Percentiles rank a stretch among this genome's conserved stretches.
Conservation (phyloP, 2,113 vertebrate genomes). For the Fulica atra region DNA sequence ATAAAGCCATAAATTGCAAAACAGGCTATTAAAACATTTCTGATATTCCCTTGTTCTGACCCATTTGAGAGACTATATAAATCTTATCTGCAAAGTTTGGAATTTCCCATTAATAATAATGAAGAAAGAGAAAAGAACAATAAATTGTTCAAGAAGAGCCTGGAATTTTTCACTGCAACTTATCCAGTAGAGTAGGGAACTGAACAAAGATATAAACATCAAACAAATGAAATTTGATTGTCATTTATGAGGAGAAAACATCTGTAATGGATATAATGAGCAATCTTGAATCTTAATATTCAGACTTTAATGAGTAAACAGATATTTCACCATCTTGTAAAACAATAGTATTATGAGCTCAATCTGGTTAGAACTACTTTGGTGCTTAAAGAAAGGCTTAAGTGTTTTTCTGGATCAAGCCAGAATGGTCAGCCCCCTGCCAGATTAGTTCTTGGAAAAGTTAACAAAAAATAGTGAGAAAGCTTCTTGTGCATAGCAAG, state of each 20-base stretch:
- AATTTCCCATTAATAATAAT: constrained; percentile 67
- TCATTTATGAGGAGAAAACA: constrained; percentile 69
- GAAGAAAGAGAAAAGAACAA: constrained; percentile 51
- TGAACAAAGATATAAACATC: constrained; percentile 61
- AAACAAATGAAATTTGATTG: constrained; percentile 67
- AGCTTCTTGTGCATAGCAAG: constrained; percentile 45
- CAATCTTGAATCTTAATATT: constrained; percentile 67
- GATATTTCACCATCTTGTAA: constrained; percentile 72
- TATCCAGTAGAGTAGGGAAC: constrained; percentile 41
- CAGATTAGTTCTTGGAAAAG: constrained; percentile 59
- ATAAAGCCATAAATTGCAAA: constrained; percentile 30
- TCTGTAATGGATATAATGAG: constrained; percentile 65
- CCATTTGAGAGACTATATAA: constrained; percentile 46
- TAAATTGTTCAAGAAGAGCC: constrained; percentile 57
- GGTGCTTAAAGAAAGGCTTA: constrained; percentile 53
- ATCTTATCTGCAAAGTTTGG: constrained; percentile 62
- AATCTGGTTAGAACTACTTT: constrained; percentile 63
- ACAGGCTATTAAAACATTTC: constrained; percentile 45
- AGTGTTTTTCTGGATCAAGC: constrained; percentile 66
- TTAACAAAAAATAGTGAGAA: constrained; percentile 12
- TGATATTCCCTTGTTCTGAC: constrained; percentile 33
- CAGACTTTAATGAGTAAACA: constrained; percentile 70
- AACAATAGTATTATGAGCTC: constrained; percentile 65
- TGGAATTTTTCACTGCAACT: constrained; percentile 49
- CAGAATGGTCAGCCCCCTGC: constrained; percentile 53